phyloP scores from a whole-genome alignment of 2,113 vertebrate genomes.

The Smithornis capensis region DNA sequence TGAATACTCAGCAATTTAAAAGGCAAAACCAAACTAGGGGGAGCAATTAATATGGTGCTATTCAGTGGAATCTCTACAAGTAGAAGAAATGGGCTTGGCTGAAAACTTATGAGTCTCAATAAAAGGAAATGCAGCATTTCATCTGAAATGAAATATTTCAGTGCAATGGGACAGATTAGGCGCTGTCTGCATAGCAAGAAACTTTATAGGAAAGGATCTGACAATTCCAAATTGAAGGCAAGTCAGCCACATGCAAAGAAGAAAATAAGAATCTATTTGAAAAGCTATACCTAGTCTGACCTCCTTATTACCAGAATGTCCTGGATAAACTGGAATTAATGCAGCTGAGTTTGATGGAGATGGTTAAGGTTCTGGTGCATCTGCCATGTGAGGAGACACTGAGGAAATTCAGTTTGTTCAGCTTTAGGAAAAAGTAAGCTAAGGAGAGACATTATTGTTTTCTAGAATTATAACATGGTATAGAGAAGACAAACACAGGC shows the following conservation, averaged over 20 bases:
- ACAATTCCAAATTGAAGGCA: not conserved
- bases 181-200: not conserved
- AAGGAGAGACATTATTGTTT: not conserved
- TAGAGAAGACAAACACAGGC: not conserved
- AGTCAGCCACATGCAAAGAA: not conserved
- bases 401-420: not conserved
- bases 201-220: not conserved
- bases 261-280: not conserved
- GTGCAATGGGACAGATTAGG: not conserved
- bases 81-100: not conserved
- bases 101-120: not conserved
- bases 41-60: not conserved
- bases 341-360: not conserved
- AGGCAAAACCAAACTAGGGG: not conserved
- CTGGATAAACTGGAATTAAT: not conserved
- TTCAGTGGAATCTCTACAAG: not conserved
- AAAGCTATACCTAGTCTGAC: not conserved
- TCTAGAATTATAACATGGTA: not conserved
- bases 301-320: not conserved
- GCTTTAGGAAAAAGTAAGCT: not conserved
- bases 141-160: not conserved
- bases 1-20: not conserved
- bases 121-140: not conserved
- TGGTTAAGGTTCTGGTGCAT: not conserved
- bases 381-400: not conserved